Conservation (phyloP, 2,113 vertebrate genomes). For the Bothrops jararaca region DNA sequence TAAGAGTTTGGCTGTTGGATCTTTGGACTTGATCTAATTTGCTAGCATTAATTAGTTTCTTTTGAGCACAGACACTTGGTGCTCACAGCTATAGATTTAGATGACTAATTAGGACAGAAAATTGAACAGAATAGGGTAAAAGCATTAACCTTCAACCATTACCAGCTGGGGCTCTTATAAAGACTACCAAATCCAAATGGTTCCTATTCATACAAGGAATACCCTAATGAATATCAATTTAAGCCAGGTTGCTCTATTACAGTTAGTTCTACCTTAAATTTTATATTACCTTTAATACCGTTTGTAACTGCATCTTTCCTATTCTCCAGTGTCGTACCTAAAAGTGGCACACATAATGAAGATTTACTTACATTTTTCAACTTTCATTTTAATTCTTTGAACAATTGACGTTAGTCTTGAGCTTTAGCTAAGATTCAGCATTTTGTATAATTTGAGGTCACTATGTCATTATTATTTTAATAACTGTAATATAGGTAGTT, state of each 20-base stretch:
- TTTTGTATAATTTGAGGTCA: slow-evolving; percentile 28
- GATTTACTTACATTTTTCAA: slow-evolving; percentile 36
- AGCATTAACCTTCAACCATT: slow-evolving; percentile 83
- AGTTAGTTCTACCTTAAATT: slow-evolving; percentile 58
- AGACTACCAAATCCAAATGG: slow-evolving; percentile 83
- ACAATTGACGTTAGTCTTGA: slow-evolving; percentile 24
- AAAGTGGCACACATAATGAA: slow-evolving; percentile 12
- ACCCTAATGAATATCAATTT: slow-evolving; percentile 82
- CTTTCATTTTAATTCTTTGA: slow-evolving; percentile 30
- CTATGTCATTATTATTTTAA: slow-evolving; percentile 24
- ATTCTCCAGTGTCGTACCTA: slow-evolving; percentile 39
- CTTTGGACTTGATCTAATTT: slow-evolving; percentile 95
- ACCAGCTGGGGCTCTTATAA: slow-evolving; percentile 92
- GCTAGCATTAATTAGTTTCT: slow-evolving; percentile 92
- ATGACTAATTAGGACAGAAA: slow-evolving; percentile 87
- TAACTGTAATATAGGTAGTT: slow-evolving; percentile 15
- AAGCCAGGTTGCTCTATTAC: slow-evolving; percentile 70
- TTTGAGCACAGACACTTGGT: slow-evolving; percentile 85
- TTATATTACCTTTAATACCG: slow-evolving; percentile 55
- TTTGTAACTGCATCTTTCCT: slow-evolving; percentile 38
- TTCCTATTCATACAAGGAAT: slow-evolving; percentile 81
- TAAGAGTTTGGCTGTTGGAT: slow-evolving; percentile 86
- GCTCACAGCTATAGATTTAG: slow-evolving; percentile 87
- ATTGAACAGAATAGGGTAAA: slow-evolving; percentile 83
- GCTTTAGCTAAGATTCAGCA: slow-evolving; percentile 13